These are phyloP conservation scores for Heliconius hermathena DNA, from an alignment of 1,140 invertebrate genomes.

Conservation along the genomic window DNA sequence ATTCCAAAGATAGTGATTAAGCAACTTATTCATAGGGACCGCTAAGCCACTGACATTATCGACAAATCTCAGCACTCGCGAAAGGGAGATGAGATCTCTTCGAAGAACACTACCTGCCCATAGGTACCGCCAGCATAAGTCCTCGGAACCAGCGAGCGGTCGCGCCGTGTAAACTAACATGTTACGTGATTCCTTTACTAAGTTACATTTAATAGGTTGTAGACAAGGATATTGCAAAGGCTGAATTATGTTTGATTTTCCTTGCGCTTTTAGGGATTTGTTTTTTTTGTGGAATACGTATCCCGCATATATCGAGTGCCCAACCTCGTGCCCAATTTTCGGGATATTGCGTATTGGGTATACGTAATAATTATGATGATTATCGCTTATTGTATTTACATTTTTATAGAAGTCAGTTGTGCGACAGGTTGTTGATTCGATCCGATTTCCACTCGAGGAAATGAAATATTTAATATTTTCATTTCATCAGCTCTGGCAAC, in stretches of 20 bases:
- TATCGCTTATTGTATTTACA: no score
- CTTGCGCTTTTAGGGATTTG: no score
- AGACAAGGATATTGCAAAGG: not conserved
- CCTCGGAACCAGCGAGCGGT: slow-evolving; percentile 24
- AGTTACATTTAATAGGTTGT: slow-evolving; percentile 15
- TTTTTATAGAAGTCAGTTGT: no score
- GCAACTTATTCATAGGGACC: not conserved
- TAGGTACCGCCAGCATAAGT: slow-evolving; percentile 24
- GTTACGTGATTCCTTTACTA: slow-evolving; percentile 36
- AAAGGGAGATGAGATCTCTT: slow-evolving; percentile 44
- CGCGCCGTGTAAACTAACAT: slow-evolving; percentile 32
- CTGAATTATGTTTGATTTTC: not conserved
- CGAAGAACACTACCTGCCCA: slow-evolving; percentile 35
- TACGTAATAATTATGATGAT: no score
- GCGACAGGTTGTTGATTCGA: no score
- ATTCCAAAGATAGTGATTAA: not conserved
- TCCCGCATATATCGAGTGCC: not conserved
- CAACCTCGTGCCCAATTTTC: no score
- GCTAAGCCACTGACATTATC: slow-evolving; percentile 12
- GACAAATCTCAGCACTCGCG: slow-evolving; percentile 20
- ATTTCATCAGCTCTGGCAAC: no score
- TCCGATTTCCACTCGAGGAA: no score
- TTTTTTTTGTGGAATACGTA: not conserved
- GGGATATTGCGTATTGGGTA: no score
- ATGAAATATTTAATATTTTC: no score